Conservation (phyloP, 2,888 invertebrate species). For the Drosophila parthenogenetica region DNA sequence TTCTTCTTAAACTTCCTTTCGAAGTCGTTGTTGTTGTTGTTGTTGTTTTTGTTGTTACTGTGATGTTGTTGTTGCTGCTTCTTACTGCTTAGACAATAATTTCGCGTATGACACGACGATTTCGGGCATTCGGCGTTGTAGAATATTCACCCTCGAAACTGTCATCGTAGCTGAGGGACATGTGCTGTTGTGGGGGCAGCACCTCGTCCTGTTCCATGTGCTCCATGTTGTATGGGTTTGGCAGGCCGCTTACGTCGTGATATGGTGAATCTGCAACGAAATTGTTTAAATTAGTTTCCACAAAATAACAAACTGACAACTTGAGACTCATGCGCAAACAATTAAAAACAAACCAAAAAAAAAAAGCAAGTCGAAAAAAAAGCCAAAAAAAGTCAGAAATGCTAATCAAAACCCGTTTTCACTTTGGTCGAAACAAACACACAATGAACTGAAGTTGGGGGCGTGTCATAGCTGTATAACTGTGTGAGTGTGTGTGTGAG, state of each 20-base stretch:
- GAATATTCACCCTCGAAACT: constrained; percentile 97
- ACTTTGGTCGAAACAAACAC: constrained; percentile 51
- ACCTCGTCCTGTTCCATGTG: constrained; percentile 91
- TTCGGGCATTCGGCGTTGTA: constrained; percentile 96
- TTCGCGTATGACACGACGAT: constrained; percentile 96
- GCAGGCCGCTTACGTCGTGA: constrained; percentile 96
- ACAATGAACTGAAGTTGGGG: constrained; percentile 40
- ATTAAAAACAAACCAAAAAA: constrained; percentile 63
- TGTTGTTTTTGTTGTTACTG: constrained; percentile 29
- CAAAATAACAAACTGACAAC: constrained; percentile 10
- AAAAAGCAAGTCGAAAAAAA: not conserved
- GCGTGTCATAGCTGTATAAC: constrained; percentile 7
- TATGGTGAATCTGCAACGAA: constrained; percentile 91
- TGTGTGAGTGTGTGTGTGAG: constrained; percentile 10
- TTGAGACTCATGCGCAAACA: constrained; percentile 71
- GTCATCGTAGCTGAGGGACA: constrained; percentile 96
- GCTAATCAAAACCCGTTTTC: constrained; percentile 57
- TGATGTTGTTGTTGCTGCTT: constrained; percentile 1
- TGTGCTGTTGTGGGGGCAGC: constrained; percentile 90
- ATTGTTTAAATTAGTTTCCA: constrained; percentile 68
- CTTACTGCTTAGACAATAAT: constrained; percentile 90
- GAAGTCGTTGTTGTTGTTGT: no score
- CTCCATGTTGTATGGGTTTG: constrained; percentile 94
- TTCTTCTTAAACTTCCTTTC: constrained; percentile 16
- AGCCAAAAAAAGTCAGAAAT: constrained; percentile 22